phyloP scores from a whole-genome alignment of 2,113 vertebrate genomes.

The Ailuropoda melanoleuca region DNA sequence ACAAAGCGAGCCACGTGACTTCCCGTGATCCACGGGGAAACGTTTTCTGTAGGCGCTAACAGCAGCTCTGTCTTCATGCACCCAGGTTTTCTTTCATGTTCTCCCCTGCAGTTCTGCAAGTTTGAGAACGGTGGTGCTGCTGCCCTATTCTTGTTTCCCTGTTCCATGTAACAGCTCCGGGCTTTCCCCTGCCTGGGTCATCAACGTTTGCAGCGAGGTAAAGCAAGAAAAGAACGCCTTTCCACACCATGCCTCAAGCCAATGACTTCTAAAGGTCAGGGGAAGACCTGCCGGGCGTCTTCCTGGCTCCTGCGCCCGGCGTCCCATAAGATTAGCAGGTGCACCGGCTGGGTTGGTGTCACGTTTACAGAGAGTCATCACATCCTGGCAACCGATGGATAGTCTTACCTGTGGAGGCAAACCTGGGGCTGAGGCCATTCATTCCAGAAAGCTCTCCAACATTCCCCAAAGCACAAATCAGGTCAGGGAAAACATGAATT shows the following conservation, averaged over 20 bases:
- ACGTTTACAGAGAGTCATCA: not conserved
- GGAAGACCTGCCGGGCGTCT: not conserved
- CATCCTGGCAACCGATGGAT: not conserved
- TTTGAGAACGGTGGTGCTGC: constrained; percentile 53
- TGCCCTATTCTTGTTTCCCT: not conserved
- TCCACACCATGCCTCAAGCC: not conserved
- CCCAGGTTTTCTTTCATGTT: not conserved
- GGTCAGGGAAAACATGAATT: not conserved
- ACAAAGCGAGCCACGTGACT: not conserved
- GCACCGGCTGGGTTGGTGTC: not conserved
- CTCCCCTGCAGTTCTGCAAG: constrained; percentile 51
- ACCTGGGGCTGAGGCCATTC: not conserved
- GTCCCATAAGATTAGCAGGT: not conserved
- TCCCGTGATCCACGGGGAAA: not conserved
- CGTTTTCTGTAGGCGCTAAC: not conserved
- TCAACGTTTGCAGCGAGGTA: not conserved
- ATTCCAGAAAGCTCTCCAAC: not conserved
- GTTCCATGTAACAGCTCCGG: not conserved
- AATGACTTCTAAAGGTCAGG: not conserved
- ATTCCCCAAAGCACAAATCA: not conserved
- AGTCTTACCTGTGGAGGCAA: not conserved
- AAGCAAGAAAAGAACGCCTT: not conserved
- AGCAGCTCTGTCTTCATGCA: not conserved
- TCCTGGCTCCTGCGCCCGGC: not conserved
- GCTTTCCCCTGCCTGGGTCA: not conserved